phyloP scores from a whole-genome alignment of 2,113 vertebrate genomes.

The Oncorhynchus tshawytscha region DNA sequence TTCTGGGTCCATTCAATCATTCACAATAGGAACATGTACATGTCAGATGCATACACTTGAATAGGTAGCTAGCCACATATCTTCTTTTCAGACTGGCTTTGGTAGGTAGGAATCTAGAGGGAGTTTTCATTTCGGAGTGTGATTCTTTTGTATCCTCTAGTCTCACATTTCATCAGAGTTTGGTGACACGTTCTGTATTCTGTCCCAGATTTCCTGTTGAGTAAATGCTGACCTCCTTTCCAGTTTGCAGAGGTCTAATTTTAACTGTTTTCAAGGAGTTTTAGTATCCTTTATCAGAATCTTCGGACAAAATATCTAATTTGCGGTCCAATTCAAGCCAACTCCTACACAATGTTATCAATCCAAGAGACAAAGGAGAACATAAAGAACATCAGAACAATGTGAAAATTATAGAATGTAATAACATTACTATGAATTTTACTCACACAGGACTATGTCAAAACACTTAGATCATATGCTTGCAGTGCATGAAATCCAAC shows the following conservation, averaged over 20 bases:
- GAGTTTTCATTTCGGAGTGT: conserved; percentile 11
- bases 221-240: conserved; percentile 74
- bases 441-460: conserved; percentile 17
- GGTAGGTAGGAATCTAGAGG: background rate
- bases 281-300: conserved; percentile 36
- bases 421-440: background rate
- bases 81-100: background rate
- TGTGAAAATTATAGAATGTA: background rate
- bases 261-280: conserved; percentile 71
- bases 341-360: conserved; percentile 15
- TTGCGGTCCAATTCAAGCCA: conserved; percentile 17
- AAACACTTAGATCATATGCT: conserved; percentile 40
- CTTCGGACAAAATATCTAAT: conserved; percentile 48
- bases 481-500: conserved; percentile 38
- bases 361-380: conserved; percentile 4
- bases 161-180: conserved; percentile 46
- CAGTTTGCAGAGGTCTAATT: conserved; percentile 68
- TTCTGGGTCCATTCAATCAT: background rate
- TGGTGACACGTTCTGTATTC: conserved; percentile 62
- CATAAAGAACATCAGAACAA: background rate
- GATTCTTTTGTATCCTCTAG: conserved; percentile 27
- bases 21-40: background rate
- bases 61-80: conserved; percentile 6
- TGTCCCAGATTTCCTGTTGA: conserved; percentile 70
- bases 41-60: background rate